A percentile compares a stretch with the other conserved stretches of the same genome.
phyloP scores from a whole-genome alignment of 2,113 vertebrate genomes.

The Oryzias melastigma region DNA sequence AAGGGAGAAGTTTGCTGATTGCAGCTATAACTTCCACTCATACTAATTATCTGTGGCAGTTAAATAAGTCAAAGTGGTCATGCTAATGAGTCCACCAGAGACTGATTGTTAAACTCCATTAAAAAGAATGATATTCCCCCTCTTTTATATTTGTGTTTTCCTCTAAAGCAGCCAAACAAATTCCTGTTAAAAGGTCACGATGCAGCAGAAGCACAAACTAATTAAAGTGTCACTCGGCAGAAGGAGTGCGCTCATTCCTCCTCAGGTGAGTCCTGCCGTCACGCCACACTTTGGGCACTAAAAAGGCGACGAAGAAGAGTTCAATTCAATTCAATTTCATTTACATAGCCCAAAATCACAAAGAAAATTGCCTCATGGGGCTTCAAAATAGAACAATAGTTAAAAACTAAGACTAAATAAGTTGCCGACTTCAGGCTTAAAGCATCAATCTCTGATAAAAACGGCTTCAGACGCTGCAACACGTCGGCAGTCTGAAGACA shows the following conservation, averaged over 20 bases:
- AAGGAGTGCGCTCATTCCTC: neutral
- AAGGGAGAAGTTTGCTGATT: constrained; percentile 76
- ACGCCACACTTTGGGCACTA: too few species aligned
- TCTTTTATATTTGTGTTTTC: constrained; percentile 67
- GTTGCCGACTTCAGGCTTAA: too few species aligned
- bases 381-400: too few species aligned
- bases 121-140: constrained; percentile 75
- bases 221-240: constrained; percentile 58
- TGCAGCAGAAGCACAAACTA: constrained; percentile 36
- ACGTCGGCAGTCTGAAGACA: too few species aligned
- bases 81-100: constrained; percentile 82
- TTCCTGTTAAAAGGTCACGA: constrained; percentile 72
- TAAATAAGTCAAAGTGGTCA: constrained; percentile 81
- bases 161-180: constrained; percentile 64
- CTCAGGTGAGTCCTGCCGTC: too few species aligned
- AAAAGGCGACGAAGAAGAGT: too few species aligned
- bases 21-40: constrained; percentile 76
- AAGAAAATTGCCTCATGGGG: too few species aligned
- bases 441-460: too few species aligned
- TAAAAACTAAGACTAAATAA: too few species aligned
- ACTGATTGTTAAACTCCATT: constrained; percentile 79
- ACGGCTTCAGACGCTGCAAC: too few species aligned
- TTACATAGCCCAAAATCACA: too few species aligned
- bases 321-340: too few species aligned
- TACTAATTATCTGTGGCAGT: constrained; percentile 82